A percentile compares a stretch with the other conserved stretches of the same genome.
phyloP scores from a whole-genome alignment of 2,113 vertebrate genomes.

The Mesitornis unicolor region DNA sequence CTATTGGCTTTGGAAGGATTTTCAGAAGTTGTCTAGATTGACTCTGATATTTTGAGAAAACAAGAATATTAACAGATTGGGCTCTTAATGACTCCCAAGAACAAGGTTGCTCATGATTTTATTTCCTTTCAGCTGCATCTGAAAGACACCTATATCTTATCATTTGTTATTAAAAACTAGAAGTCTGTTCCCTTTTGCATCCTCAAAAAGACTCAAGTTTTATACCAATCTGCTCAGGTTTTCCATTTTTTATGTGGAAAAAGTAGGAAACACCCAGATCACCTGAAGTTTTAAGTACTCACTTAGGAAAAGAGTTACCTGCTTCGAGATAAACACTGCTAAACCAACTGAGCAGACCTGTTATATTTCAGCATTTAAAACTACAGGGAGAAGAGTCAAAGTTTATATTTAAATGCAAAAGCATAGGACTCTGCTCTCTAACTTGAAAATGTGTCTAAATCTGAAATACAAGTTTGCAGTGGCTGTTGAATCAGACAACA shows the following conservation, averaged over 20 bases:
- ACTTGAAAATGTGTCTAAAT: background rate
- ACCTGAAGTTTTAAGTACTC: background rate
- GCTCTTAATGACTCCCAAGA: background rate
- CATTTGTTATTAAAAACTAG: background rate
- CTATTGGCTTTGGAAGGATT: background rate
- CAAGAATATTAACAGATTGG: background rate
- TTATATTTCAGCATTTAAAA: background rate
- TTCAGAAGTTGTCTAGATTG: background rate
- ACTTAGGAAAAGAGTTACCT: background rate
- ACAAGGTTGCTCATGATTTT: background rate
- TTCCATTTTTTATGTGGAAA: background rate
- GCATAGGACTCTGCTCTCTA: background rate
- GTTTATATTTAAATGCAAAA: background rate
- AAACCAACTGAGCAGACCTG: background rate
- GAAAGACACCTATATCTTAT: background rate
- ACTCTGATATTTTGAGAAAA: background rate
- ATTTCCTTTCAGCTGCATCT: background rate
- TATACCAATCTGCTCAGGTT: background rate
- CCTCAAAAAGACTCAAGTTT: background rate
- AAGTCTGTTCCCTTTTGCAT: background rate
- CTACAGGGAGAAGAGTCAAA: background rate
- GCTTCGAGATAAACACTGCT: background rate
- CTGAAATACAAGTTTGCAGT: background rate
- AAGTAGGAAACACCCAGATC: background rate
- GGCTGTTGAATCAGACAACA: background rate